Evolutionary conservation across 2,797 vertebrate species (phyloP), one percentile per base, ranked within the genome.

Genomic region (Okamejei kenojei): DNA sequence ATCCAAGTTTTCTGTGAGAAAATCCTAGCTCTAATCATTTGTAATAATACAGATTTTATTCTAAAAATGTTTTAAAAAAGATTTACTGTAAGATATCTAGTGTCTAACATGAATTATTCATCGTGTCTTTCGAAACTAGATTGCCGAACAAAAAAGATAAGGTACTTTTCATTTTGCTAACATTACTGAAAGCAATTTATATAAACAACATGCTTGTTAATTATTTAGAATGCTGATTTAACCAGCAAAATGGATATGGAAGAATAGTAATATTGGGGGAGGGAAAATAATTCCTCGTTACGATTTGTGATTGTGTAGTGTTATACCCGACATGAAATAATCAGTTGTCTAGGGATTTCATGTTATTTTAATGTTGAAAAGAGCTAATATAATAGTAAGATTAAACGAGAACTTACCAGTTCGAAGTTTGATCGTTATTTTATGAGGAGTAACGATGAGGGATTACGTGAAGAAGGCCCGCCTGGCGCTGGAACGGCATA

Each of bases 151-250:
- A 84, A 19, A 61, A 84, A 23, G 2, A 35, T 17, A 17, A 78
- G 32, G n/a, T 78, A 78, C 77, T 35, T 21, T 58, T 13, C 61
- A 54, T 84, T 84, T 58, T 84, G 81, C 54, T 61, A 29, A 26
- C 6, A 61, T 35, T 17, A 19, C 54, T 5, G 45, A 84, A 84
- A 58, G 81, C 81, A 84, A 84, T 84, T 61, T 61, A 29, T 84
- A 84, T 23, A 84, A 84, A 19, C 21, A 8, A 54, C 26, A 54
- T 84, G 11, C 26, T 61, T 84, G 35, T 10, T 84, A 61, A 84
- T 84, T 84, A 84, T 21, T 84, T 84, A 84, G 54, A 61, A 13
- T 58, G 9, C 81, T 84, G 21, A 84, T 84, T 84, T 84, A 58
- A 58, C 26, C 19, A 21, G 81, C 58, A 61, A 58, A 26, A 84